Percentiles rank a stretch among this genome's conserved stretches.
Evolutionary conservation across 2,888 invertebrate species (phyloP).

Genomic region (Limnephilus lunatus): DNA sequence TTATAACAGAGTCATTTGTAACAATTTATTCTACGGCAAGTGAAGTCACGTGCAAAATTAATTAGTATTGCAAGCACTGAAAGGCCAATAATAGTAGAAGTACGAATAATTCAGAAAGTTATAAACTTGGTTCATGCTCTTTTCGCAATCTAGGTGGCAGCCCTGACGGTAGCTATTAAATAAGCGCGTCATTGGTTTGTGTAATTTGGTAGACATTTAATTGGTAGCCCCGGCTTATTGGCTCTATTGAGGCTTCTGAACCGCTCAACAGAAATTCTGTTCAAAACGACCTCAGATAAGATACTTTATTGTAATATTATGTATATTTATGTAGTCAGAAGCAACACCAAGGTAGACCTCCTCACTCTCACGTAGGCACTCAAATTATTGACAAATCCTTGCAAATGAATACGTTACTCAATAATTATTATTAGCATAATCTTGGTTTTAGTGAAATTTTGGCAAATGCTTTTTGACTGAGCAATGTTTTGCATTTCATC

Average conservation of each 20-base stretch:
- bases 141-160: slow-evolving; percentile 11
- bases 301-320: neutral
- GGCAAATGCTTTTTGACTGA: too few relatives aligned
- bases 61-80: too few relatives aligned
- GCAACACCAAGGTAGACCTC: neutral
- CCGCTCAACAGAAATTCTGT: neutral
- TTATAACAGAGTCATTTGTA: too few relatives aligned
- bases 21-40: too few relatives aligned
- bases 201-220: slow-evolving; percentile 42
- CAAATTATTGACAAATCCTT: neutral
- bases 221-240: slow-evolving; percentile 49
- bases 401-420: neutral
- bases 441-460: too few relatives aligned
- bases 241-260: slow-evolving; percentile 37
- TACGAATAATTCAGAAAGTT: too few relatives aligned
- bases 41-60: neutral
- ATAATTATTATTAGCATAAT: neutral
- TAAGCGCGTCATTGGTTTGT: slow-evolving; percentile 32
- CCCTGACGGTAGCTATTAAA: slow-evolving; percentile 41
- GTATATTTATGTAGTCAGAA: neutral
- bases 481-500: too few relatives aligned
- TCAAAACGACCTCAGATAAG: neutral
- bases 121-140: neutral
- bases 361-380: neutral
- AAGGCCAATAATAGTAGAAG: too few relatives aligned